phyloP scores from a whole-genome alignment of 2,888 invertebrate genomes.

The Tipula vernalis region DNA sequence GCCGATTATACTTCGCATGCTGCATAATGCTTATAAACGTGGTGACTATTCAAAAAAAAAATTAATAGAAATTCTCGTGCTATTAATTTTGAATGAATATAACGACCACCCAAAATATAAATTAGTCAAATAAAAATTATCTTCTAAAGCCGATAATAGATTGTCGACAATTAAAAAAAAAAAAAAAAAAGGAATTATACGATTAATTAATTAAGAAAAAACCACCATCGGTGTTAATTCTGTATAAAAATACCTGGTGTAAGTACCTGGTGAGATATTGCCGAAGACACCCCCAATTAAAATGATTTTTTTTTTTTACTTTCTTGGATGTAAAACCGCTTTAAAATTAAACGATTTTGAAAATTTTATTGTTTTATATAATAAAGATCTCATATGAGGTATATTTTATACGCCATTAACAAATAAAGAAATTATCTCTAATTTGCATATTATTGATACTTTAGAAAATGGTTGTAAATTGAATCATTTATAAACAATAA shows the following conservation, averaged over 20 bases:
- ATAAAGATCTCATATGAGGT: neutral
- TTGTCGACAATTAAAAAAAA: neutral
- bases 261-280: neutral
- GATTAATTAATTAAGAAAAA: neutral
- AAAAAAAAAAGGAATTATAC: neutral
- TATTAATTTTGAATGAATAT: neutral
- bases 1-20: neutral
- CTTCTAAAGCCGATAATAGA: neutral
- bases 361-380: neutral
- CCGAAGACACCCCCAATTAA: neutral
- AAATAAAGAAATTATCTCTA: neutral
- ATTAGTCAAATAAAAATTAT: neutral
- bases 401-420: neutral
- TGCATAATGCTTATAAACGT: neutral
- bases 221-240: neutral
- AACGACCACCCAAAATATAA: neutral
- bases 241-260: too few relatives aligned
- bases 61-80: neutral
- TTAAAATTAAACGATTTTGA: neutral
- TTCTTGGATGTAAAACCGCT: neutral
- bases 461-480: neutral
- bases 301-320: neutral
- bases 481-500: neutral
- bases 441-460: neutral
- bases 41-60: neutral